phyloP scores from a whole-genome alignment of 2,113 vertebrate species.

The Brachyistius frenatus region DNA sequence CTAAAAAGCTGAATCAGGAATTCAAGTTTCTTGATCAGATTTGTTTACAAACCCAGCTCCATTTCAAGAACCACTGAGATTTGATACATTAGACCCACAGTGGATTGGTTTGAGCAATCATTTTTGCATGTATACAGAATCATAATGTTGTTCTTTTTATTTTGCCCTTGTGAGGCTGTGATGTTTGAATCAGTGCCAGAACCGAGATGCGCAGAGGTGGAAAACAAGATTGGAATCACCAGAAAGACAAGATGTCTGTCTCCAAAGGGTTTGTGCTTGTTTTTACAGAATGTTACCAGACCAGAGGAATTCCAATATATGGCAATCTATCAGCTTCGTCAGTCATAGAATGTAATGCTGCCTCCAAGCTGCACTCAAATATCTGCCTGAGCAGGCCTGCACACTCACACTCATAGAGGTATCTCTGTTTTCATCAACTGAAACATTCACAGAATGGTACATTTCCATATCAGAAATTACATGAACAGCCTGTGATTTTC shows the following conservation, averaged over 20 bases:
- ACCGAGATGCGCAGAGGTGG: constrained; percentile 3
- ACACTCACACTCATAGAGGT: constrained; percentile 27
- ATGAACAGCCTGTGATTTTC: constrained; percentile 32
- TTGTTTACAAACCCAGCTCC: too few relatives aligned
- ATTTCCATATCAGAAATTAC: constrained; percentile 56
- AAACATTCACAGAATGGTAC: constrained; percentile 41
- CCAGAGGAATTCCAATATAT: constrained; percentile 49
- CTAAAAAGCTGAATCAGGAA: too few relatives aligned
- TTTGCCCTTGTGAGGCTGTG: constrained; percentile 6
- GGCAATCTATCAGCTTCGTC: constrained; percentile 39
- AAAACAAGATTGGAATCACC: constrained; percentile 35
- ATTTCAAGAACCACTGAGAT: background rate
- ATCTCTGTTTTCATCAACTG: constrained; percentile 44
- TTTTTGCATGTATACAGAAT: constrained; percentile 24
- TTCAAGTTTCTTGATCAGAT: too few relatives aligned
- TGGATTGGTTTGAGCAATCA: constrained; percentile 6
- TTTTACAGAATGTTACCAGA: constrained; percentile 43
- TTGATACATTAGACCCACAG: background rate
- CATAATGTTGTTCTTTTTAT: constrained; percentile 10
- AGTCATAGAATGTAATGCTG: constrained; percentile 51
- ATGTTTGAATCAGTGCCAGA: constrained; percentile 22
- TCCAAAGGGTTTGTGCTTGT: constrained; percentile 42
- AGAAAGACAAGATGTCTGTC: constrained; percentile 27
- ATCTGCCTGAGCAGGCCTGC: constrained; percentile 32
- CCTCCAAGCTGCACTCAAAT: constrained; percentile 13